A percentile compares a stretch with the other conserved stretches of the same genome.
Evolutionary conservation across 1,140 invertebrate genomes (phyloP).

Genomic region (Elysia chlorotica): DNA sequence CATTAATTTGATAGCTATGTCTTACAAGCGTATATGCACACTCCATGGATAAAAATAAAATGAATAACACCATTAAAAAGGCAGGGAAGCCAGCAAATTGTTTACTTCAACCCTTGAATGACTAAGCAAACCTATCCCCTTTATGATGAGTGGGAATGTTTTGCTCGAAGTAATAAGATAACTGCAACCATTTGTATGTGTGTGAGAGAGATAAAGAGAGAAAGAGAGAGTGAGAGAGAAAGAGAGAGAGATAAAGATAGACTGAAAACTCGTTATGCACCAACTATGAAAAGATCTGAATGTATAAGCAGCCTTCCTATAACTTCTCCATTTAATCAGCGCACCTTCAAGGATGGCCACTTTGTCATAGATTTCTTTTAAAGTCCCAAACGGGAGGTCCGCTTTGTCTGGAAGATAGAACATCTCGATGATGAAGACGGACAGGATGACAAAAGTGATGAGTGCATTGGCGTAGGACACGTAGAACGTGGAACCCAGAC

Average conservation of each 20-base stretch:
- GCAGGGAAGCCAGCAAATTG: too few relatives aligned
- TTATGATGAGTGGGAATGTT: too few relatives aligned
- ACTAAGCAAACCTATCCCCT: too few relatives aligned
- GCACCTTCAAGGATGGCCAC: background rate
- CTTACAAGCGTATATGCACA: too few relatives aligned
- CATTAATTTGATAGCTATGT: too few relatives aligned
- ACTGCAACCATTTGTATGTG: too few relatives aligned
- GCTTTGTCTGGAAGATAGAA: constrained; percentile 25
- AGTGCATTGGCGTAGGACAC: constrained; percentile 61
- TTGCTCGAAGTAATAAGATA: too few relatives aligned
- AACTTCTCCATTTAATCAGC: too few relatives aligned
- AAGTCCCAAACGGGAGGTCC: background rate
- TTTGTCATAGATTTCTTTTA: background rate
- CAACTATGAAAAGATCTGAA: background rate
- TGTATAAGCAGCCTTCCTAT: too few relatives aligned
- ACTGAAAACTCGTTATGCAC: background rate
- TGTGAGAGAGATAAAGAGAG: background rate
- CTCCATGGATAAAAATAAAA: too few relatives aligned
- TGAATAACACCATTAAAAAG: too few relatives aligned
- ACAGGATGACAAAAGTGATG: constrained; percentile 51
- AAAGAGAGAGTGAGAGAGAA: background rate
- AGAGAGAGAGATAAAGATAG: background rate
- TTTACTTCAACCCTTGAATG: too few relatives aligned
- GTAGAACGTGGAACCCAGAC: constrained; percentile 62
- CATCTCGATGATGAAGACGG: constrained; percentile 34